Percentiles rank a stretch among this genome's conserved stretches.
These are phyloP conservation scores for Schizotus pectinicornis DNA, from an alignment of 2,888 invertebrate genomes.

Conservation along the genomic window DNA sequence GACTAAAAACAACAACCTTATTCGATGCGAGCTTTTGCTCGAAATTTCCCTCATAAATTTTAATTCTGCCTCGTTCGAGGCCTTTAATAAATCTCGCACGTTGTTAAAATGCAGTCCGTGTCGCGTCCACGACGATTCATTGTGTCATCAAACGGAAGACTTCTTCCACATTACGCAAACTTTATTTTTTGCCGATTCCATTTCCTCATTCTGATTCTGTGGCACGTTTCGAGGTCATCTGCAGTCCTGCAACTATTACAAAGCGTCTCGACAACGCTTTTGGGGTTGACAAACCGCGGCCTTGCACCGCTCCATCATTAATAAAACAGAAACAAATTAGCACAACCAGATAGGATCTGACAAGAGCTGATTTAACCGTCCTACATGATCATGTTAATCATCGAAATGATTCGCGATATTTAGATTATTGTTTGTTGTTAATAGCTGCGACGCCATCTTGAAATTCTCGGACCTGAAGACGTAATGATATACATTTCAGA, in stretches of 20 bases:
- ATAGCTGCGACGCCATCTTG: conserved; percentile 21
- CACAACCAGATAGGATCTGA: conserved; percentile 12
- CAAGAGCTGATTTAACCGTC: conserved; percentile 14
- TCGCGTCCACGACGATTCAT: not conserved
- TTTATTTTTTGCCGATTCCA: conserved; percentile 24
- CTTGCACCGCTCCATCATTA: conserved; percentile 17
- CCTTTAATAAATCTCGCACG: conserved; percentile 1
- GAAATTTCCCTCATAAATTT: conserved; percentile 4
- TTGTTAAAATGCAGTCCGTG: conserved; percentile 10
- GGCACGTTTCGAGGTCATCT: conserved; percentile 23
- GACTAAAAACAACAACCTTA: no score
- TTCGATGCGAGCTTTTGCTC: not conserved
- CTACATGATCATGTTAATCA: conserved; percentile 10
- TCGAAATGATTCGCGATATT: not conserved
- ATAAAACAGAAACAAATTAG: conserved; percentile 22
- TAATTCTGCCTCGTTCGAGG: not conserved
- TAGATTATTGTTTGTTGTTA: conserved; percentile 10
- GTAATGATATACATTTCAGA: conserved; percentile 27
- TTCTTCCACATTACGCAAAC: conserved; percentile 22
- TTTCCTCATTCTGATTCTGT: conserved; percentile 31
- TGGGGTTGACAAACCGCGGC: conserved; percentile 21
- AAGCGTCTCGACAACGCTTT: conserved; percentile 17
- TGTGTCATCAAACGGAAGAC: conserved; percentile 24
- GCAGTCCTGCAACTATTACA: conserved; percentile 18
- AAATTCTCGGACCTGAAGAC: conserved; percentile 20